Conservation (phyloP, 2,113 vertebrate species). For the Ranitomeya variabilis region DNA sequence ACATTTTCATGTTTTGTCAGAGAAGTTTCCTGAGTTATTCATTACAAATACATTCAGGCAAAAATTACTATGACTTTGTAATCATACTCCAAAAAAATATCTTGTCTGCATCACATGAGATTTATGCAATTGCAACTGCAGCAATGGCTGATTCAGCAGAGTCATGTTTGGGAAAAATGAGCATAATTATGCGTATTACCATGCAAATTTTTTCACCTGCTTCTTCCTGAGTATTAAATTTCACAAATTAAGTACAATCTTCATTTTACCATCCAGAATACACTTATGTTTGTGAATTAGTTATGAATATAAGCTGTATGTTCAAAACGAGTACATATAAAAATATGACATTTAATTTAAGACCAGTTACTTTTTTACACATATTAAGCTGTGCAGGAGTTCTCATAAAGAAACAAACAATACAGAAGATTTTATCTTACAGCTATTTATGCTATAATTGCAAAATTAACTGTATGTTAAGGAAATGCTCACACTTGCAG, state of each 20-base stretch:
- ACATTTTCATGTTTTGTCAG: slow-evolving; percentile 30
- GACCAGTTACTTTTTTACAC: neutral
- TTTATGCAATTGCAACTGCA: slow-evolving; percentile 45
- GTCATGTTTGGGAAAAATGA: slow-evolving; percentile 40
- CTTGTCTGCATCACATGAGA: slow-evolving; percentile 38
- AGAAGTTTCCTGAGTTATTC: slow-evolving; percentile 3
- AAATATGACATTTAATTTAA: slow-evolving; percentile 4
- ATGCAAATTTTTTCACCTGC: slow-evolving; percentile 51
- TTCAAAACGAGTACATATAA: neutral
- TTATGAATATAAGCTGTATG: neutral
- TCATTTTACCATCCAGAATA: slow-evolving; percentile 22
- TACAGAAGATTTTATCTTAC: neutral
- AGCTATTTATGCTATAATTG: neutral
- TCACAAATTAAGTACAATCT: slow-evolving; percentile 50
- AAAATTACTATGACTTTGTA: slow-evolving; percentile 46
- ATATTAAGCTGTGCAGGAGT: neutral
- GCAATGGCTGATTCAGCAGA: slow-evolving; percentile 48
- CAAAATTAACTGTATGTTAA: no score
- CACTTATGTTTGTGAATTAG: slow-evolving; percentile 27
- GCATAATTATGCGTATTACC: slow-evolving; percentile 47
- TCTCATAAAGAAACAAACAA: neutral
- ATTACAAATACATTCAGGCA: slow-evolving; percentile 34
- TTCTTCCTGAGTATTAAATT: slow-evolving; percentile 38
- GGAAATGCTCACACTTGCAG: no score
- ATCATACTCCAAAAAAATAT: slow-evolving; percentile 39